Evolutionary conservation across 2,888 invertebrate genomes (phyloP), one percentile per base, ranked within the genome.

Genomic region (Idaea straminata): DNA sequence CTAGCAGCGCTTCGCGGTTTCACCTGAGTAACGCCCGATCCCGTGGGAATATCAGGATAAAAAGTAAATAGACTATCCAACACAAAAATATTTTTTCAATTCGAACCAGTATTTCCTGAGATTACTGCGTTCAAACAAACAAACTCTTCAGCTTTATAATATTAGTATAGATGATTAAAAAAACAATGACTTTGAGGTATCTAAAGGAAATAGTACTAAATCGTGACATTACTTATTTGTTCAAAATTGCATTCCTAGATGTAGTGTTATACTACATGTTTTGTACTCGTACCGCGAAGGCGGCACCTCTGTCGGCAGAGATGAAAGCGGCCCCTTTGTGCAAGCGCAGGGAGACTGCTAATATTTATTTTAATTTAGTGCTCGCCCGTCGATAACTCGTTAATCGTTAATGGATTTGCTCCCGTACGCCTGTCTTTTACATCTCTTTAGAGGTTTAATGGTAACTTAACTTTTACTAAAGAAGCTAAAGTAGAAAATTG

Each of bases 341-440:
- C 84, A 15, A 34, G 82, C 81, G 78, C 81, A 86, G 86, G 85
- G 85, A 82, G 87, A 83, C 85, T 80, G 90, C 88, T 89, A 92
- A 92, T 92, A 92, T 92, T 92, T 92, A 91, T 92, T 92, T 92
- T 92, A 92, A 92, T 92, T 91, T 91, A 91, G 88, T 87, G 89
- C 83, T 81, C 87, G 83, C 80, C 73, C 82, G 82, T 79, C 87
- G 89, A 89, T 87, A 81, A 83, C 84, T 90, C 88, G 88, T 91
- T 92, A 89, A 91, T 91, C 87, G 89, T 83, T 91, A 92, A 92
- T 92, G 91, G 89, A 84, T 85, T 80, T 83, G 89, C 89, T 84
- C 85, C 88, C 82, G 83, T 71, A 71, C 73, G 74, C 80, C 75
- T 67, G 68, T 70, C 68, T 66, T 64, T 73, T 67, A 72, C 74